A percentile compares a stretch with the other conserved stretches of the same genome.
phyloP scores from a whole-genome alignment of 2,113 vertebrate species.

The Azemiops feae region DNA sequence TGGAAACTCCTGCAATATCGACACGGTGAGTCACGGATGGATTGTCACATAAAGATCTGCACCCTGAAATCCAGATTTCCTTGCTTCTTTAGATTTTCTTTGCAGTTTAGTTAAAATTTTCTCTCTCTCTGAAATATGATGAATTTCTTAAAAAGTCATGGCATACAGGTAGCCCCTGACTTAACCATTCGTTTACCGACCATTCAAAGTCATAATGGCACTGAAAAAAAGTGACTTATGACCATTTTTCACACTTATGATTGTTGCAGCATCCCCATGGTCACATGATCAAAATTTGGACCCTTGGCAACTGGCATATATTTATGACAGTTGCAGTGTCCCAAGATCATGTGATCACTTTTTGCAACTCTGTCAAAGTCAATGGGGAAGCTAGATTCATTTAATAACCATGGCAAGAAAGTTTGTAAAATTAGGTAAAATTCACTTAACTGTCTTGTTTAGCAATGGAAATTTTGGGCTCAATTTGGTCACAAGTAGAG shows the following conservation, averaged over 20 bases:
- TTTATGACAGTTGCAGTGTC: neutral
- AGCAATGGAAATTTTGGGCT: neutral
- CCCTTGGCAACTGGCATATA: neutral
- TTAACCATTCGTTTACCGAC: neutral
- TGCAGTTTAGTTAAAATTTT: slow-evolving; percentile 7
- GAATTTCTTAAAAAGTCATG: neutral
- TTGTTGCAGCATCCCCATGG: neutral
- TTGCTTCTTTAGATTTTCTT: neutral
- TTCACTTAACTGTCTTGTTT: neutral
- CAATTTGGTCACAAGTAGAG: neutral
- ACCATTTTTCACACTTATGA: neutral
- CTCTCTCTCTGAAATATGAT: neutral
- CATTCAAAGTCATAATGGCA: neutral
- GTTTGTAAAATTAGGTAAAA: neutral
- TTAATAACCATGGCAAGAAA: neutral
- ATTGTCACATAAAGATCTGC: slow-evolving; percentile 45
- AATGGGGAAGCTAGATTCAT: neutral
- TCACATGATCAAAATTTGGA: neutral
- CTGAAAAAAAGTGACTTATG: neutral
- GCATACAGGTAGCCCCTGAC: neutral
- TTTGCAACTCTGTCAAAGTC: neutral
- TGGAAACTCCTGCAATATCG: slow-evolving; percentile 69
- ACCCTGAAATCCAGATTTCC: slow-evolving; percentile 27
- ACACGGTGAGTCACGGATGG: slow-evolving; percentile 66
- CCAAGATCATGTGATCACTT: neutral